These are phyloP conservation scores for Aselliscus stoliczkanus DNA, from an alignment of 2,797 vertebrate species.

Conservation along the genomic window DNA sequence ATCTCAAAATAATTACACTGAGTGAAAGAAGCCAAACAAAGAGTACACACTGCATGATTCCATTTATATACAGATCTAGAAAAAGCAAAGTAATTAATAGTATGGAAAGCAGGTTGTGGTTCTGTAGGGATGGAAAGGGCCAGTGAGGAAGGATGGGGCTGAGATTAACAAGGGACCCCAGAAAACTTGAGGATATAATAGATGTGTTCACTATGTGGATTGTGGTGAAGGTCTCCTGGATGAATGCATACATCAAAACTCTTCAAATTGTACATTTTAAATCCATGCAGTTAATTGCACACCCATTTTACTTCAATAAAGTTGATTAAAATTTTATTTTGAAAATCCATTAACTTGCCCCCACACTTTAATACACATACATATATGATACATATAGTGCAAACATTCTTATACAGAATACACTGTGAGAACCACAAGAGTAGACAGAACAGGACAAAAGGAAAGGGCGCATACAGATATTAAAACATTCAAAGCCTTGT, in stretches of 20 bases:
- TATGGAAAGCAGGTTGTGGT: neutral
- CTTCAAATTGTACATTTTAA: neutral
- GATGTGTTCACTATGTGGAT: neutral
- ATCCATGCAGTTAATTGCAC: neutral
- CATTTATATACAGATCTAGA: neutral
- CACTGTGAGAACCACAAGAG: neutral
- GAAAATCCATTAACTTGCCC: neutral
- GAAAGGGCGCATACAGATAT: neutral
- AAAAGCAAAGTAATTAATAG: neutral
- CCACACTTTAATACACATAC: neutral
- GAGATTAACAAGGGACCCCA: neutral
- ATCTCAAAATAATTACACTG: conserved; percentile 36
- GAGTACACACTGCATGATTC: neutral
- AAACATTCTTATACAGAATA: neutral
- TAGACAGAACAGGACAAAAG: neutral
- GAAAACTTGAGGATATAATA: too few species aligned
- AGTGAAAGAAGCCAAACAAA: conserved; percentile 11
- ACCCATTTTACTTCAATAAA: neutral
- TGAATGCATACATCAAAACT: neutral
- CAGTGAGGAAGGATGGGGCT: neutral
- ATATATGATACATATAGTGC: neutral
- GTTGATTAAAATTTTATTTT: neutral
- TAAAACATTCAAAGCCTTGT: neutral
- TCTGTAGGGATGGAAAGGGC: neutral
- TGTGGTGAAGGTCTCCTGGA: neutral